Evolutionary conservation across 2,797 vertebrate species (phyloP), one percentile per base, ranked within the genome.

Genomic region (Darevskia nairensis): DNA sequence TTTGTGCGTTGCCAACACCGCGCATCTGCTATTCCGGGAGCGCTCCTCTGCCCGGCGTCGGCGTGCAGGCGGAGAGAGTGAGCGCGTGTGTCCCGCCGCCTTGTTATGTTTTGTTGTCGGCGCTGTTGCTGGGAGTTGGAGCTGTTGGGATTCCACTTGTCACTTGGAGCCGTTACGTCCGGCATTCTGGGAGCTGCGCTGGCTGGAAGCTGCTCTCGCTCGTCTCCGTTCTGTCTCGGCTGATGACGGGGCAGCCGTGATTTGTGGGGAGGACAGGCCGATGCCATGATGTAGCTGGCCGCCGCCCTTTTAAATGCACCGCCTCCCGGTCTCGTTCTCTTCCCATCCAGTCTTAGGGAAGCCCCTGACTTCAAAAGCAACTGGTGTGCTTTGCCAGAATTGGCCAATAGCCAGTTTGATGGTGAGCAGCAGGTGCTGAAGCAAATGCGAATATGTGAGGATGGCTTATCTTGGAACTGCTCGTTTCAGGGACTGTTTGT

Each of bases 61-160:
- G 35, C 10, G 59, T 0, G 32, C 17, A 2, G 68, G 23, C 35
- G 25, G 41, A 23, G 39, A 44, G 66, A 4, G 11, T 11, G 72
- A 8, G 46, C 10, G 44, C 23, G 74, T 15, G 72, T n/a, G 35
- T 41, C 81, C 78, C 41, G n/a, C 83, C 72, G 88, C 84, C 84
- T 76, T 76, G 84, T 59, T 82, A 61, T 82, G 78, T 41, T 86
- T 85, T 89, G 88, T 89, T 89, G 88, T 86, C 66, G 17, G 29
- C 50, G 72, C 83, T 46, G 89, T 90, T 90, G 89, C 89, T 46
- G 83, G 83, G 86, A 81, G 89, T 88, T 72, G 69, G 50, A 19
- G 80, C 39, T 64, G 89, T 88, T 76, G 83, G 72, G 86, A 90
- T 90, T 90, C 89, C 89, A 72, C 86, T 88, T 85, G 86, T 87